Percentiles rank a stretch among this genome's conserved stretches.
Conservation (phyloP, 2,888 invertebrate genomes). For the Agrochola macilenta region DNA sequence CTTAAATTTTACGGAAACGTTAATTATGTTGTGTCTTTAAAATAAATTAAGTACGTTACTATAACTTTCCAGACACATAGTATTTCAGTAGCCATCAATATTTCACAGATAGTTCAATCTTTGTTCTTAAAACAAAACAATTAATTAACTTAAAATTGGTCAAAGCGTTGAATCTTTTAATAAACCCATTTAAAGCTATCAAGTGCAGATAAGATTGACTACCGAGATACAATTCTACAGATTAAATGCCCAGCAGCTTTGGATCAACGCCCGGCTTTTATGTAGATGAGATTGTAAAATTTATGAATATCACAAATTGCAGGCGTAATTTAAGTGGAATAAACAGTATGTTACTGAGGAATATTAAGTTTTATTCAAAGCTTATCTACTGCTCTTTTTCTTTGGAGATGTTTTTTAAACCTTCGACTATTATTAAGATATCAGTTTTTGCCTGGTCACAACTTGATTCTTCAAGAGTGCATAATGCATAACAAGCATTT, state of each 20-base stretch:
- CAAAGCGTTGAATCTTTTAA: conserved; percentile 31
- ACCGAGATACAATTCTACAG: conserved; percentile 57
- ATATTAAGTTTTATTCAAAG: conserved; percentile 17
- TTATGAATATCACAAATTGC: conserved; percentile 54
- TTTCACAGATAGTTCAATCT: conserved; percentile 9
- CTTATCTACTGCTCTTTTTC: conserved; percentile 10
- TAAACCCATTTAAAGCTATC: conserved; percentile 56
- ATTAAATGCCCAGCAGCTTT: conserved; percentile 58
- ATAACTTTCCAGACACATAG: not conserved
- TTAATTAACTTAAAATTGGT: conserved; percentile 45
- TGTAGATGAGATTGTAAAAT: conserved; percentile 58
- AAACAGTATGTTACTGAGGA: conserved; percentile 15
- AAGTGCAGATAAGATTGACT: conserved; percentile 57
- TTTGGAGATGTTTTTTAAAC: not conserved
- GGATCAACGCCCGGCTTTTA: conserved; percentile 56
- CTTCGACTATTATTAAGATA: conserved; percentile 16
- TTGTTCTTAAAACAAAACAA: conserved; percentile 7
- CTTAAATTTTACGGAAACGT: not conserved
- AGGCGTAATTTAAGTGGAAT: conserved; percentile 19
- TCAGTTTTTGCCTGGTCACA: conserved; percentile 14
- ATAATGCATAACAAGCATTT: not conserved
- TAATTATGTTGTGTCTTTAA: conserved; percentile 6
- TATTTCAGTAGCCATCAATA: conserved; percentile 20
- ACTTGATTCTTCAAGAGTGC: conserved; percentile 1
- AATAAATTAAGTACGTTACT: not conserved